These are phyloP conservation scores for Acleris cristana DNA, from an alignment of 2,888 invertebrate species.

Conservation along the genomic window DNA sequence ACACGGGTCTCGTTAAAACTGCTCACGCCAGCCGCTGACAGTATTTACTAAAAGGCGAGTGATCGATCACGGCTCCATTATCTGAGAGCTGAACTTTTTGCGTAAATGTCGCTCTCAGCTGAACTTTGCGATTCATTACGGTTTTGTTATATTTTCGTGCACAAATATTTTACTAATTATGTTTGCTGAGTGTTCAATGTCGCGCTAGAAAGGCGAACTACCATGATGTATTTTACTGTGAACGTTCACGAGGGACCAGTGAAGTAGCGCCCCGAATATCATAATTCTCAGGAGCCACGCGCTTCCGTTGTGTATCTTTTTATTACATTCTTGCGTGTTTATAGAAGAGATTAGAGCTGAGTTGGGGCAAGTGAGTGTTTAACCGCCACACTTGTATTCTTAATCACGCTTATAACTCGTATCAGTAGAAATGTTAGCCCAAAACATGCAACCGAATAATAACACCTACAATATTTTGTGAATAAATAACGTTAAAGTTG, in stretches of 20 bases:
- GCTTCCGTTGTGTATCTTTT: neutral
- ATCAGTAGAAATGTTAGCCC: neutral
- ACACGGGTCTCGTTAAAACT: neutral
- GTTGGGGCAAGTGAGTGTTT: neutral
- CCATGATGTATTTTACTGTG: no score
- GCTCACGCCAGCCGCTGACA: neutral
- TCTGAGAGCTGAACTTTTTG: slow-evolving; percentile 11
- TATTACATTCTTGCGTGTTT: slow-evolving; percentile 5
- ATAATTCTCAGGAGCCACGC: neutral
- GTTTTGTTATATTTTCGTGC: slow-evolving; percentile 5
- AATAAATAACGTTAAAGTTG: no score
- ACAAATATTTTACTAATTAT: slow-evolving; percentile 5
- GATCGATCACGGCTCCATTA: neutral
- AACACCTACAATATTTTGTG: no score
- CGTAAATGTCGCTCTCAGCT: slow-evolving; percentile 16
- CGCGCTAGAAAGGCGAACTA: no score
- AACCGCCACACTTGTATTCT: neutral
- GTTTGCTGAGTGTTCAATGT: neutral
- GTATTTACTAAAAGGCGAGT: slow-evolving; percentile 5
- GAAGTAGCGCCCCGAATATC: no score
- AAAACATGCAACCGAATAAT: no score
- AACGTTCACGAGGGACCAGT: no score
- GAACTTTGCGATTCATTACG: slow-evolving; percentile 23
- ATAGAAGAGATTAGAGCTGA: neutral
- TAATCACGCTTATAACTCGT: slow-evolving; percentile 2